phyloP scores from a whole-genome alignment of 2,113 vertebrate genomes.

The Cyprinus carpio region DNA sequence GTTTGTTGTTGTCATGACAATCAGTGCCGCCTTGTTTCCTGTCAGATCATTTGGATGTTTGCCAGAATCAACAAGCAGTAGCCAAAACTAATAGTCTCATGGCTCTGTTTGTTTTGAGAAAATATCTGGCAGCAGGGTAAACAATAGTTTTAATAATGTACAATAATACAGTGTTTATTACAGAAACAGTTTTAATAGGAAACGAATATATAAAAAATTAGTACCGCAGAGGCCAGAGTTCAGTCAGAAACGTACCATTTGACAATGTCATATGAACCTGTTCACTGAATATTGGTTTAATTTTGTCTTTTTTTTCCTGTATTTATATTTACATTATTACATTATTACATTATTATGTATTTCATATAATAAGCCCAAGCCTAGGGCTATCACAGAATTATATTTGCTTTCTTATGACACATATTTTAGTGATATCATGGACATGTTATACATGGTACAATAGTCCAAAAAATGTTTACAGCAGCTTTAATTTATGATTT shows the following conservation, averaged over 20 bases:
- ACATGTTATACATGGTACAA: neutral
- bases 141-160: neutral
- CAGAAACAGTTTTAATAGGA: neutral
- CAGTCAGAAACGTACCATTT: too few species aligned
- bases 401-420: neutral
- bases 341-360: neutral
- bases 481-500: neutral
- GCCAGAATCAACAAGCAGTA: neutral
- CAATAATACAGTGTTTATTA: neutral
- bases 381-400: neutral
- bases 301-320: neutral
- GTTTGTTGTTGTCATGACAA: neutral
- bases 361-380: too few species aligned
- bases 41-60: neutral
- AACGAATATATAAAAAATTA: neutral
- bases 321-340: neutral
- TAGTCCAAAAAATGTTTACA: neutral
- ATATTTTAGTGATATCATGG: neutral
- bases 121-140: neutral
- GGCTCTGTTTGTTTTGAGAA: neutral
- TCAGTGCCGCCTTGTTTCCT: constrained; percentile 9
- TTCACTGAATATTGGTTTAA: neutral
- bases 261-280: neutral
- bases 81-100: neutral
- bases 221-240: neutral